phyloP scores from a whole-genome alignment of 2,113 vertebrate species.

The Tyto alba region DNA sequence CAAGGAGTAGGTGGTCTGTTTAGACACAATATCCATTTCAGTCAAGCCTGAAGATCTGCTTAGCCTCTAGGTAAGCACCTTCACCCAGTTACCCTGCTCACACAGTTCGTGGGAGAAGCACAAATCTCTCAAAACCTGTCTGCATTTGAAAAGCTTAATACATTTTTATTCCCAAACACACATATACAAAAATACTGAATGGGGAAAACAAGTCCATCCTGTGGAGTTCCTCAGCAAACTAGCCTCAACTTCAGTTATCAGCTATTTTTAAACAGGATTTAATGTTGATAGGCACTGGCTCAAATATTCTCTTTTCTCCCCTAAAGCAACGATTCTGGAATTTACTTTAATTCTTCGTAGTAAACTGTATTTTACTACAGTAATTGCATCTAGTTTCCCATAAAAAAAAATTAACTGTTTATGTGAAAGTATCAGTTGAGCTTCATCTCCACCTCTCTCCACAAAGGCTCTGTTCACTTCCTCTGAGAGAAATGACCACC shows the following conservation, averaged over 20 bases:
- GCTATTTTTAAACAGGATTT: background rate
- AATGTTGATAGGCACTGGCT: background rate
- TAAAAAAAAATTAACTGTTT: background rate
- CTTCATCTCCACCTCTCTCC: background rate
- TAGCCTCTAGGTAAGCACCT: background rate
- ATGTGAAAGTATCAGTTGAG: background rate
- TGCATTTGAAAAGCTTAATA: background rate
- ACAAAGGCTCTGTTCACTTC: background rate
- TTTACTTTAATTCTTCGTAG: background rate
- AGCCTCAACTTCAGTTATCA: background rate
- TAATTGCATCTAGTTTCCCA: background rate
- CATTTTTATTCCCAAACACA: background rate
- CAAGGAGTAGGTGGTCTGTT: background rate
- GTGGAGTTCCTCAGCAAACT: background rate
- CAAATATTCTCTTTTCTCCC: background rate
- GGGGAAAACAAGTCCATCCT: too few species aligned
- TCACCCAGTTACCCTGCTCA: background rate
- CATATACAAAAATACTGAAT: background rate
- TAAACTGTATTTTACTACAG: background rate
- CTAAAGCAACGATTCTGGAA: background rate
- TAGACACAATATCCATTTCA: background rate
- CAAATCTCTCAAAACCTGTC: background rate
- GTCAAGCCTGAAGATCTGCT: background rate
- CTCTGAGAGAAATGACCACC: rapidly evolving
- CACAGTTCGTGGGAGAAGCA: background rate